Evolutionary conservation across 2,888 invertebrate species (phyloP).

Genomic region (Phrixothrix hirtus): DNA sequence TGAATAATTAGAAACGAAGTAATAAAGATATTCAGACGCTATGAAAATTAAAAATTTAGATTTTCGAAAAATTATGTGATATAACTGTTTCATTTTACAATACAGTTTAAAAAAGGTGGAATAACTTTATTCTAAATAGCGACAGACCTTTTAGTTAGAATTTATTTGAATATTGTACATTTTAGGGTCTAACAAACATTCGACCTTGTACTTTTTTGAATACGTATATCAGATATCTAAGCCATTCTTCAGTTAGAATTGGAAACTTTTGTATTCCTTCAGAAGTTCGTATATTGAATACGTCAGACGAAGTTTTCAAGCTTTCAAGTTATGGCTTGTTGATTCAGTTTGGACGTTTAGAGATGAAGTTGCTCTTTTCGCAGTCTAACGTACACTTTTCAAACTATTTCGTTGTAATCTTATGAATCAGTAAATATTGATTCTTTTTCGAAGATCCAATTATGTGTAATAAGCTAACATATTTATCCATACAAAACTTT

Average conservation of each 20-base stretch:
- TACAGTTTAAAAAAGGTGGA: too few relatives aligned
- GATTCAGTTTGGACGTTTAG: slow-evolving; percentile 21
- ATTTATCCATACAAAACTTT: too few relatives aligned
- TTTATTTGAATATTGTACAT: slow-evolving; percentile 1
- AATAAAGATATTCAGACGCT: too few relatives aligned
- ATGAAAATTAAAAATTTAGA: too few relatives aligned
- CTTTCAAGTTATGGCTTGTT: slow-evolving; percentile 33
- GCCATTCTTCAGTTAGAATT: slow-evolving; percentile 43
- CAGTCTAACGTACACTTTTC: slow-evolving; percentile 7
- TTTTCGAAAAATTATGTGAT: too few relatives aligned
- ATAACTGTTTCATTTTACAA: too few relatives aligned
- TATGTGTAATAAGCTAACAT: too few relatives aligned
- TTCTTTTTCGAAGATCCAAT: too few relatives aligned
- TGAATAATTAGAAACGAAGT: too few relatives aligned
- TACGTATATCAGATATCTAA: slow-evolving; percentile 45
- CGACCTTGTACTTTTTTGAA: slow-evolving; percentile 36
- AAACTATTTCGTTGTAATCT: not conserved
- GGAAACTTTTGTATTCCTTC: slow-evolving; percentile 45
- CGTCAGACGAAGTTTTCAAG: slow-evolving; percentile 36
- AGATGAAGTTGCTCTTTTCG: slow-evolving; percentile 17
- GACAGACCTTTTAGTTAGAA: not conserved
- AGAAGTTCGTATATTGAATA: slow-evolving; percentile 40
- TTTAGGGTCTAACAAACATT: slow-evolving; percentile 15
- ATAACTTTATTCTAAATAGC: not conserved
- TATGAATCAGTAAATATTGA: slow-evolving; percentile 2